Conservation (phyloP, 2,113 vertebrate species). For the Centropus bengalensis region DNA sequence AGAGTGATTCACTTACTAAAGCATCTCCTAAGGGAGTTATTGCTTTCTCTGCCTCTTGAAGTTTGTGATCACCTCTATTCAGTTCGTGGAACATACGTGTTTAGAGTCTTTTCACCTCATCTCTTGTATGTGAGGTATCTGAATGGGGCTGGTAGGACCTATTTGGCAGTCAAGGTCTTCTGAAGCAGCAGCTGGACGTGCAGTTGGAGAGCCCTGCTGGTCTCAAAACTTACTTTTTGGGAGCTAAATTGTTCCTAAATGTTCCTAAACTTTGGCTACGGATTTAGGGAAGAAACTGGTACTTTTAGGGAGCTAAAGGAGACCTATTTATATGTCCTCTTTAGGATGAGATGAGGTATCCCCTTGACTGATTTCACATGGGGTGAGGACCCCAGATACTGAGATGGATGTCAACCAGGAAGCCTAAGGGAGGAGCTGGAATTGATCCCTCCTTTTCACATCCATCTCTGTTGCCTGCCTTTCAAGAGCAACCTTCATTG, state of each 20-base stretch:
- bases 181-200: background rate
- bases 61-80: background rate
- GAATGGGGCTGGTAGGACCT: background rate
- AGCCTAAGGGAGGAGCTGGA: background rate
- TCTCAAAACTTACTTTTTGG: background rate
- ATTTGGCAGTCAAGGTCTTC: background rate
- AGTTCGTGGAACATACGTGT: background rate
- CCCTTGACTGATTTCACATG: background rate
- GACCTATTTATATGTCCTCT: background rate
- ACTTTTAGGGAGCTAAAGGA: background rate
- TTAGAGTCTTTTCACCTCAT: background rate
- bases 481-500: background rate
- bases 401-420: background rate
- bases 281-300: background rate
- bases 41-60: background rate
- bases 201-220: background rate
- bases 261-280: background rate
- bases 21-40: background rate
- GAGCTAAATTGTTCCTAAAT: background rate
- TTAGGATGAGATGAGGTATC: background rate
- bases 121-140: background rate
- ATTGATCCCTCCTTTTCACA: background rate
- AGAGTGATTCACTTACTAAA: background rate
- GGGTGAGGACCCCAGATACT: background rate
- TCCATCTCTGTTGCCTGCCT: background rate